phyloP scores from a whole-genome alignment of 2,888 invertebrate genomes.

The Cyclophora albipunctata region DNA sequence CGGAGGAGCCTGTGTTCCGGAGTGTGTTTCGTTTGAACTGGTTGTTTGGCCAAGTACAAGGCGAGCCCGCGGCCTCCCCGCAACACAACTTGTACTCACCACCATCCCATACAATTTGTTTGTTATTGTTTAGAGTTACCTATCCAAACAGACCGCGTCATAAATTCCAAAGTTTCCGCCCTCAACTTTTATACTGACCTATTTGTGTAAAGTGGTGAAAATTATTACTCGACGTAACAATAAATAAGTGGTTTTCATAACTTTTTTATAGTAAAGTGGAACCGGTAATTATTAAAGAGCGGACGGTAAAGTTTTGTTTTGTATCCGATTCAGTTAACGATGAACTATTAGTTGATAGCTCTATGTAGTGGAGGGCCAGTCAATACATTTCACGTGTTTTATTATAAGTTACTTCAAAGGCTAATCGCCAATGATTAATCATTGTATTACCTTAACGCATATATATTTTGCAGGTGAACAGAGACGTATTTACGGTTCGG shows the following conservation, averaged over 20 bases:
- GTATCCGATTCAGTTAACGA: not conserved
- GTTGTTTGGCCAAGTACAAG: constrained; percentile 11
- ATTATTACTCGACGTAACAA: constrained; percentile 31
- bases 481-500: constrained; percentile 83
- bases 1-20: too few species aligned
- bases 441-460: too few species aligned
- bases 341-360: too few species aligned
- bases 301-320: constrained; percentile 1
- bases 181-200: constrained; percentile 48
- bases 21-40: constrained; percentile 8
- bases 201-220: constrained; percentile 41
- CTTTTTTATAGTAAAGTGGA: constrained; percentile 6
- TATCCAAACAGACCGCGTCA: constrained; percentile 50
- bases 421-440: too few species aligned
- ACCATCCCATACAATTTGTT: constrained; percentile 41
- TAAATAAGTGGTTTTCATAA: constrained; percentile 19
- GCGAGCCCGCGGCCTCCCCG: constrained; percentile 5
- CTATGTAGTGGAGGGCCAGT: too few species aligned
- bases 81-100: constrained; percentile 18
- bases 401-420: too few species aligned
- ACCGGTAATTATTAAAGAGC: constrained; percentile 2
- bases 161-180: constrained; percentile 52
- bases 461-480: constrained; percentile 68
- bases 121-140: constrained; percentile 63
- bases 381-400: too few species aligned